Evolutionary conservation across 2,888 invertebrate genomes (phyloP).

Genomic region (Fabriciana adippe): DNA sequence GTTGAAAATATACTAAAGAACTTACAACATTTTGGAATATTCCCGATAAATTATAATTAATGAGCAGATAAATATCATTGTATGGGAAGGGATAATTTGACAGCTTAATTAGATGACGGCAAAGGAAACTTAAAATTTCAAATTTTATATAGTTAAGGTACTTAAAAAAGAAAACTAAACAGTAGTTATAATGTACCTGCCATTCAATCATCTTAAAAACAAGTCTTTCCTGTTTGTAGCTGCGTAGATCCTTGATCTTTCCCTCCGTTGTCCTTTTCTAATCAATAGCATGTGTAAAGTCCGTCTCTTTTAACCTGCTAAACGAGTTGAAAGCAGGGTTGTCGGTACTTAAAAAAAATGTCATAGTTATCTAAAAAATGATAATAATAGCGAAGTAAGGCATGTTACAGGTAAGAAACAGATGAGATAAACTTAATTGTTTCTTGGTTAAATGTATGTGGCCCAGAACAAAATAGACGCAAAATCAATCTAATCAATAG

Average conservation of each 20-base stretch:
- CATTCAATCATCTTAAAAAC: slow-evolving; percentile 35
- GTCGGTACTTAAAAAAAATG: neutral
- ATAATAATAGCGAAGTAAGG: neutral
- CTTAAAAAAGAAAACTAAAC: slow-evolving; percentile 4
- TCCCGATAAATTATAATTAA: neutral
- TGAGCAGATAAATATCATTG: neutral
- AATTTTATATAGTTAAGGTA: slow-evolving; percentile 10
- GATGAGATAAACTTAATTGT: neutral
- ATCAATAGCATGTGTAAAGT: slow-evolving; percentile 33
- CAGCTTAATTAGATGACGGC: slow-evolving; percentile 1
- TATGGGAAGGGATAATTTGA: slow-evolving; percentile 8
- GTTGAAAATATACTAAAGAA: slow-evolving; percentile 32
- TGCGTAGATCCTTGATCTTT: slow-evolving; percentile 37
- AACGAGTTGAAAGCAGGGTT: slow-evolving; percentile 42
- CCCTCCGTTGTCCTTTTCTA: slow-evolving; percentile 38
- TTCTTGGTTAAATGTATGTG: too few relatives aligned
- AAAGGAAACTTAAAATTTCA: slow-evolving; percentile 13
- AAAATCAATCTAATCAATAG: neutral
- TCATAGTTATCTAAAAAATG: neutral
- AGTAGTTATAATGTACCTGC: slow-evolving; percentile 25
- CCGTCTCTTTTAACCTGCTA: slow-evolving; percentile 45
- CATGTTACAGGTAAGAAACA: too few relatives aligned
- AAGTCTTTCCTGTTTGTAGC: slow-evolving; percentile 32
- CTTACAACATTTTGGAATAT: slow-evolving; percentile 14
- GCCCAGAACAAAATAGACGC: too few relatives aligned